Conservation (phyloP, 2,113 vertebrate genomes). For the Lipophrys pholis region DNA sequence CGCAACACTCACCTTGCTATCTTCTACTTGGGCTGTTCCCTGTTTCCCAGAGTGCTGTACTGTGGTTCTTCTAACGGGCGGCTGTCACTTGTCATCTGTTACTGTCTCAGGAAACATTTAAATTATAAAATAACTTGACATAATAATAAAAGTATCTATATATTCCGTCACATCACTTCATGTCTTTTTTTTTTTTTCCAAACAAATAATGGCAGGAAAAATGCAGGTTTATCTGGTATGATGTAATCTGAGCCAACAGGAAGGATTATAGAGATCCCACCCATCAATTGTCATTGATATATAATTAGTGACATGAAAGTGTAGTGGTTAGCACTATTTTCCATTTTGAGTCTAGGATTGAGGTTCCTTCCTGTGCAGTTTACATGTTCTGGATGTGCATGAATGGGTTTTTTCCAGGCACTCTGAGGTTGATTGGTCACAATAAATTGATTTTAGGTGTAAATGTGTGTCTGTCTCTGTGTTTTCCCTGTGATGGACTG, state of each 20-base stretch:
- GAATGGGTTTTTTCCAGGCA: too few relatives aligned
- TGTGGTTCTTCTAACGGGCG: slow-evolving; percentile 22
- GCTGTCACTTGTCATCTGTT: slow-evolving; percentile 36
- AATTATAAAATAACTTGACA: slow-evolving; percentile 13
- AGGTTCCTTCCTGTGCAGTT: too few relatives aligned
- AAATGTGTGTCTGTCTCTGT: too few relatives aligned
- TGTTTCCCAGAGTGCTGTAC: slow-evolving; percentile 15
- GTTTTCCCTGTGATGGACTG: too few relatives aligned
- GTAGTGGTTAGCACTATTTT: too few relatives aligned
- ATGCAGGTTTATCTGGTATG: neutral
- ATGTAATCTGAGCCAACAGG: neutral
- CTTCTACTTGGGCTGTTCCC: slow-evolving; percentile 25
- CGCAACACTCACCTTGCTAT: slow-evolving; percentile 35
- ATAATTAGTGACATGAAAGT: neutral
- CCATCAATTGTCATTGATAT: neutral
- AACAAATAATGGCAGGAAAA: neutral
- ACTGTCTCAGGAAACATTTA: slow-evolving; percentile 45
- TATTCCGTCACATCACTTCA: neutral
- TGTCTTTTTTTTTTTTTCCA: neutral
- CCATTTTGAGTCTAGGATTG: too few relatives aligned
- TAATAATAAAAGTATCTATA: slow-evolving; percentile 3
- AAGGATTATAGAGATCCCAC: neutral
- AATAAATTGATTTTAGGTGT: too few relatives aligned
- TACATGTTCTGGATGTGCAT: too few relatives aligned
- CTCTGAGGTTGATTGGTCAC: too few relatives aligned